Base-by-base conservation (phyloP, 2,797 vertebrate genomes). In the Melanotaenia maccullochi region DNA sequence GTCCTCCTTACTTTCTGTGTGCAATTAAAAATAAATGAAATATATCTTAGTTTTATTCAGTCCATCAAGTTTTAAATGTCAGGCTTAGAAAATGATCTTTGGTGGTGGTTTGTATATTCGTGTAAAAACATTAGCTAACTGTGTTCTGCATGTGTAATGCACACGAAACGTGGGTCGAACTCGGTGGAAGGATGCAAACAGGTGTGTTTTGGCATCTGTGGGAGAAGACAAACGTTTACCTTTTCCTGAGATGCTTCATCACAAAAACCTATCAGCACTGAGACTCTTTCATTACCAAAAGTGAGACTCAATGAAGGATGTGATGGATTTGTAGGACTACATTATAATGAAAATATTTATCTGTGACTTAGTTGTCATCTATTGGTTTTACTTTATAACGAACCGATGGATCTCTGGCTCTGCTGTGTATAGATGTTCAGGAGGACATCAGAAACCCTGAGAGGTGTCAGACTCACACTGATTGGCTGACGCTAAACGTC, bases 401-500 rank as follows among this genome's bases (percentile, higher is more conserved):
- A 42, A 16, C 12, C 14, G 14, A 5, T 42, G 13, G 13, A 42
- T 42, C 4, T 42, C 40, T 42, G 40, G 40, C 40, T 42, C 40
- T 42, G 40, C 36, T 38, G 7, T 62, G 40, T 51, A n/a, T 16
- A 92, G 89, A 88, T 59, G 93, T 92, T 73, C 94, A 93, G 87
- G 86, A 93, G 13, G 94, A 96, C 42, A 68, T 75, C 44, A 89
- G 86, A 42, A 83, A 73, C 25, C 83, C 87, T 0, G 94, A 94
- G 33, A 91, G 85, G 36, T 66, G 60, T 61, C 85, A 94, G 77
- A 90, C 92, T 4, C 95, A 97, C 86, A 97, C 96, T 0, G 96
- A 98, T 38, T 97, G 97, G 97, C 85, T 98, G 55, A 97, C 96
- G 0, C 94, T 97, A 24, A 98, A 97, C 9, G 96, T 97, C 0